Evolutionary conservation across 1,140 invertebrate genomes (phyloP).

Genomic region (Ooceraea biroi): DNA sequence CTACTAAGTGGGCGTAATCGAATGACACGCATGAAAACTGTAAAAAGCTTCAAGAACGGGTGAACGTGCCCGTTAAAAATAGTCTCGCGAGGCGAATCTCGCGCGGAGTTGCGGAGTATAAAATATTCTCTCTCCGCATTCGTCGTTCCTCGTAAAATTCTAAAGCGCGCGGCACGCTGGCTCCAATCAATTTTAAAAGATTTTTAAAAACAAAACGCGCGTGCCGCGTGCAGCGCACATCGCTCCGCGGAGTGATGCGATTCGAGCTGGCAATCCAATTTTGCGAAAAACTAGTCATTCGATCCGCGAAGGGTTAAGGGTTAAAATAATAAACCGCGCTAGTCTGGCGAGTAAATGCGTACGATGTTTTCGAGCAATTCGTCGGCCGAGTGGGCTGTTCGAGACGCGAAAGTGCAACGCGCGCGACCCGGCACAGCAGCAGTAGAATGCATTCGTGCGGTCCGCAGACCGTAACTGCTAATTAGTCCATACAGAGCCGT

Average conservation of each 20-base stretch:
- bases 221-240: neutral
- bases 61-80: neutral
- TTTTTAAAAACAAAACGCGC: neutral
- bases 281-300: neutral
- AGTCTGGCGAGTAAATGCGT: neutral
- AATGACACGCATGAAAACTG: constrained; percentile 45
- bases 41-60: constrained; percentile 16
- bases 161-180: neutral
- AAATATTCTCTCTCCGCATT: neutral
- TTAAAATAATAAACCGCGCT: neutral
- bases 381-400: constrained; percentile 40
- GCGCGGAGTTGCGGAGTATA: neutral
- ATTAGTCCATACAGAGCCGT: constrained; percentile 82
- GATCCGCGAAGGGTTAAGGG: neutral
- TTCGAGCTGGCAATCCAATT: neutral
- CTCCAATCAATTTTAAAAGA: neutral
- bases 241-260: neutral
- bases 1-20: constrained; percentile 28
- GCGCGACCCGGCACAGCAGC: constrained; percentile 59
- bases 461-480: constrained; percentile 85
- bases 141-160: neutral
- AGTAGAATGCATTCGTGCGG: constrained; percentile 75
- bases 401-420: constrained; percentile 68
- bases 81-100: neutral
- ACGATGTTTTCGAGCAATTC: constrained; percentile 11